Base-by-base conservation (phyloP, 2,888 invertebrate genomes). In the Coelinius sp. region DNA sequence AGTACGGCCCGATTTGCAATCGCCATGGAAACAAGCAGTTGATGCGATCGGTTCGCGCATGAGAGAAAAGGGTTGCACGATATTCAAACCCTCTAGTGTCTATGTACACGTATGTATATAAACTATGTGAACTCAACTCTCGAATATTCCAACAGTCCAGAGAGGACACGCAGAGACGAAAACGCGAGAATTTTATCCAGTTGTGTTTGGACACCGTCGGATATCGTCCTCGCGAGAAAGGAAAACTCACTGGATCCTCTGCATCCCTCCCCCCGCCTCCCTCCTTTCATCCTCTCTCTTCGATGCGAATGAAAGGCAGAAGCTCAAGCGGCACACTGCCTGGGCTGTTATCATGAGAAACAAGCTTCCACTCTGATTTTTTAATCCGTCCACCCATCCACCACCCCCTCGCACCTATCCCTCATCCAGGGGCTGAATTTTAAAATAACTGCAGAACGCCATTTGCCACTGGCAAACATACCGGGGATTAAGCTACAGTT, bases 11-110 rank as follows among this genome's bases (percentile, higher is more conserved):
- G 89, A 89, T 90, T 90, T 90, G 89, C 90, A 89, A 90, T 90
- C 89, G 88, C 90, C 89, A 90, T 90, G 90, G 90, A 88, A 90
- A 90, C 90, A 89, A 88, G 88, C 88, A 88, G 89, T 89, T 90
- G 89, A 90, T 89, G 89, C 89, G 89, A 89, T 89, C 89, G 88
- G 87, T 85, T 86, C 78, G 81, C 84, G 84, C 85, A 83, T 82
- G 85, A 82, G 84, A 82, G 83, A 79, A 82, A 81, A 82, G 82
- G 81, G 84, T 81, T 80, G 82, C 77, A 78, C 65, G 56, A 68
- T 56, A 70, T 78, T 77, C 71, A 76, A 75, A 76, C 76, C 70
- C 71, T 74, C 71, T 20, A 25, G 44, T 53, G 63, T 64, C 68
- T 31, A 56, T 66, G 63, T 65, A 78, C 75, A 73, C 77, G 73